These are phyloP conservation scores for Amphiprion percula DNA, from an alignment of 2,113 vertebrate genomes.

Conservation along the genomic window DNA sequence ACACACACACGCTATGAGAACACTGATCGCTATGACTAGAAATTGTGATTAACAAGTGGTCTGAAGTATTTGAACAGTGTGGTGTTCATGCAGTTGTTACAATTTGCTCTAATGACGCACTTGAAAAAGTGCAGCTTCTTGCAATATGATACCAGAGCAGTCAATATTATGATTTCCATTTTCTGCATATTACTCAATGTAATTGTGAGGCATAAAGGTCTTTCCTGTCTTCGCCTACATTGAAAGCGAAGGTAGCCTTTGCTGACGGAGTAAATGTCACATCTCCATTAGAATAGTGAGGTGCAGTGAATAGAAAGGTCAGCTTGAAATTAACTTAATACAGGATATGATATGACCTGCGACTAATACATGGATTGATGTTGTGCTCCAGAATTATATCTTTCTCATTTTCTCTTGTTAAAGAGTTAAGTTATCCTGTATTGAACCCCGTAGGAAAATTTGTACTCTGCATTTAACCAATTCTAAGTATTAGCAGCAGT, in stretches of 20 bases:
- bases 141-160: not conserved
- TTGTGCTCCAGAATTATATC: not conserved
- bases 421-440: too few relatives aligned
- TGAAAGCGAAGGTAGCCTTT: constrained; percentile 5
- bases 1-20: not conserved
- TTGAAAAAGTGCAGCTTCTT: not conserved
- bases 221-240: not conserved
- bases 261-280: constrained; percentile 37
- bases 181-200: constrained; percentile 1
- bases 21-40: not conserved
- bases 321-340: constrained; percentile 24
- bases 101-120: constrained; percentile 6
- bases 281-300: constrained; percentile 42
- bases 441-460: too few relatives aligned
- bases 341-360: not conserved
- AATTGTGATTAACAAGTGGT: constrained; percentile 10
- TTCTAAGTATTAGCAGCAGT: too few relatives aligned
- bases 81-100: not conserved
- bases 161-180: constrained; percentile 21
- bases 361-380: constrained; percentile 17
- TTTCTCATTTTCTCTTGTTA: constrained; percentile 14
- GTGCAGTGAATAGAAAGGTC: constrained; percentile 36
- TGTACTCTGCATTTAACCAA: too few relatives aligned
- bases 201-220: not conserved
- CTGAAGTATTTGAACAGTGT: not conserved